These are phyloP conservation scores for Cyrtodaria siliqua DNA, from an alignment of 2,888 invertebrate genomes.

Conservation along the genomic window DNA sequence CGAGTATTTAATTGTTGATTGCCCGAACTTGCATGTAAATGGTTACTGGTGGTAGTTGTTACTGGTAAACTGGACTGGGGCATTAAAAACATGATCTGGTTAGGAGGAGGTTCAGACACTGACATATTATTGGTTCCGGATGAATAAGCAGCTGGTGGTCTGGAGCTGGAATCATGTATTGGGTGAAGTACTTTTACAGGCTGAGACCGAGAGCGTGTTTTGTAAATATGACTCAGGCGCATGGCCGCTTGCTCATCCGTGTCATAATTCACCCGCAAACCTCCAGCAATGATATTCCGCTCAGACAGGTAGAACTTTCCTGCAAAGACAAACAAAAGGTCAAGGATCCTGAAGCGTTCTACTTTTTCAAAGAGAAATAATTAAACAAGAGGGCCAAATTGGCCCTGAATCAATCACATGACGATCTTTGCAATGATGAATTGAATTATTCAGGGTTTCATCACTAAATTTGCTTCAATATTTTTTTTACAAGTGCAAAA, in stretches of 20 bases:
- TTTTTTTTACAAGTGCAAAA: too few species aligned
- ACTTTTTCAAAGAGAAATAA: too few species aligned
- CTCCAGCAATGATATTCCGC: slow-evolving; percentile 37
- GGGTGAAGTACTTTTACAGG: slow-evolving; percentile 16
- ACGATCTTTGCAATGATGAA: too few species aligned
- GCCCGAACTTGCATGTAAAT: not conserved
- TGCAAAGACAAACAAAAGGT: slow-evolving; percentile 11
- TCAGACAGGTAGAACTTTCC: slow-evolving; percentile 57
- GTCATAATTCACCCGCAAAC: slow-evolving; percentile 37
- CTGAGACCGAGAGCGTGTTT: slow-evolving; percentile 8
- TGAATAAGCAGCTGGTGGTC: too few species aligned
- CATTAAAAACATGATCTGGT: slow-evolving; percentile 29
- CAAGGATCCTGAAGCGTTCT: too few species aligned
- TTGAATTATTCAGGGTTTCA: too few species aligned
- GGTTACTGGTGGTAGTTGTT: not conserved
- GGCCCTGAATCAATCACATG: too few species aligned
- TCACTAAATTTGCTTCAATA: too few species aligned
- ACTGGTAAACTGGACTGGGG: slow-evolving; percentile 3
- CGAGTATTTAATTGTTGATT: too few species aligned
- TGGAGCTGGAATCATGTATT: not conserved
- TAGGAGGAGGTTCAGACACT: slow-evolving; percentile 5
- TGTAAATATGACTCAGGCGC: slow-evolving; percentile 28
- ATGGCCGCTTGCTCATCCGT: slow-evolving; percentile 38
- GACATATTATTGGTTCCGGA: not conserved
- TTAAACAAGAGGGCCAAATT: too few species aligned